These are phyloP conservation scores for Phenganax stokvisi DNA, from an alignment of 92 coral and sea anemone species.

Conservation along the genomic window DNA sequence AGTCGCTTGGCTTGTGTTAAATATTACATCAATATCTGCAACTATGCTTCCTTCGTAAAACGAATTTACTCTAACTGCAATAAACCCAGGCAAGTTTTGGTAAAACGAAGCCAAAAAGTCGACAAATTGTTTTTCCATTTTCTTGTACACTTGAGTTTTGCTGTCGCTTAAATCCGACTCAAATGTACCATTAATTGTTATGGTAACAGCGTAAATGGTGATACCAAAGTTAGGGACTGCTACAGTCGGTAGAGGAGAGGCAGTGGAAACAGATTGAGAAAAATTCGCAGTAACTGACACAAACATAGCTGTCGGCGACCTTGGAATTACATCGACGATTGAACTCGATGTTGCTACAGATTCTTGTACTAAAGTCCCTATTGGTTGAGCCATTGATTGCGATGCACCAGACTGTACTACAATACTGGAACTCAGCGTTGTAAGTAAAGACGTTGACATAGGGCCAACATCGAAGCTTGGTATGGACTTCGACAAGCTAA, in stretches of 20 bases:
- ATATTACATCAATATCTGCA: not conserved
- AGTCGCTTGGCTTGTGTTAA: not conserved
- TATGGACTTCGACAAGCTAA: not conserved
- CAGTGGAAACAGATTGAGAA: not conserved
- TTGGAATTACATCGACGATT: not conserved
- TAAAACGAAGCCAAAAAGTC: not conserved
- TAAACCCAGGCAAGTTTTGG: not conserved
- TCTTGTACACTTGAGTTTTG: not conserved
- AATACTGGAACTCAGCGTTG: not conserved
- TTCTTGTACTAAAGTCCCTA: not conserved
- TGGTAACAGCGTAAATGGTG: not conserved
- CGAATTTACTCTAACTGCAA: not conserved
- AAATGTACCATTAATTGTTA: not conserved
- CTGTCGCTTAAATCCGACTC: not conserved
- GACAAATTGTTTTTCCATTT: not conserved
- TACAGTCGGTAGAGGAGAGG: not conserved
- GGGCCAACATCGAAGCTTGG: not conserved
- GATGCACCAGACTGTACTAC: not conserved
- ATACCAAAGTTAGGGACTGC: not conserved
- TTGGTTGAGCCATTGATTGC: not conserved
- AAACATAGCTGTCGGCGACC: not conserved
- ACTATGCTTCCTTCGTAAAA: not conserved
- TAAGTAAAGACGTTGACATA: not conserved
- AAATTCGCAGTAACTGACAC: not conserved
- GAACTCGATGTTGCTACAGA: not conserved